phyloP scores from a whole-genome alignment of 2,113 vertebrate genomes.

The Oreotragus oreotragus region DNA sequence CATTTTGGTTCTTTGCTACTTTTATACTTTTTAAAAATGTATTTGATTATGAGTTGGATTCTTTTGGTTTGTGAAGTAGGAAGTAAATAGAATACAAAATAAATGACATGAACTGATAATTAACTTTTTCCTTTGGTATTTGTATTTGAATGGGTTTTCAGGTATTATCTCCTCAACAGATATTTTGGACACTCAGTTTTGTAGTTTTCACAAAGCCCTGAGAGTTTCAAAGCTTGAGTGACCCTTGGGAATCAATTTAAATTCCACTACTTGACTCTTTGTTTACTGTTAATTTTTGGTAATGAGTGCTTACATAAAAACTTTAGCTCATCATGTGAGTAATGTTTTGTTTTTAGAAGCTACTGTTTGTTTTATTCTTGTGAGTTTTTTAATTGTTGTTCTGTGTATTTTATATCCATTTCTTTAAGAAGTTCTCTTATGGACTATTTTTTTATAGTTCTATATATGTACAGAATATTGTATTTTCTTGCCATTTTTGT shows the following conservation, averaged over 20 bases:
- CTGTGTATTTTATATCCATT: background rate
- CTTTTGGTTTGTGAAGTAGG: background rate
- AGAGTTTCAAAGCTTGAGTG: background rate
- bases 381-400: background rate
- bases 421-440: background rate
- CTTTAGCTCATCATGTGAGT: background rate
- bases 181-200: background rate
- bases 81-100: background rate
- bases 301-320: background rate
- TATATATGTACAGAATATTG: background rate
- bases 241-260: background rate
- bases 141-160: slow-evolving; percentile 1
- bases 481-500: background rate
- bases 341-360: background rate
- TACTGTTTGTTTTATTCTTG: background rate
- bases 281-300: too few relatives aligned
- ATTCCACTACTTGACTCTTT: background rate
- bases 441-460: background rate
- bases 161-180: background rate
- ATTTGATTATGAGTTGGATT: background rate
- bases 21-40: background rate
- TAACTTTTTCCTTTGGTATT: background rate
- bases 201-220: background rate
- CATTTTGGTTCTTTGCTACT: slow-evolving; percentile 1
- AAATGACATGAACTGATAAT: background rate